Base-by-base conservation (phyloP, 2,113 vertebrate species). In the Conger conger region DNA sequence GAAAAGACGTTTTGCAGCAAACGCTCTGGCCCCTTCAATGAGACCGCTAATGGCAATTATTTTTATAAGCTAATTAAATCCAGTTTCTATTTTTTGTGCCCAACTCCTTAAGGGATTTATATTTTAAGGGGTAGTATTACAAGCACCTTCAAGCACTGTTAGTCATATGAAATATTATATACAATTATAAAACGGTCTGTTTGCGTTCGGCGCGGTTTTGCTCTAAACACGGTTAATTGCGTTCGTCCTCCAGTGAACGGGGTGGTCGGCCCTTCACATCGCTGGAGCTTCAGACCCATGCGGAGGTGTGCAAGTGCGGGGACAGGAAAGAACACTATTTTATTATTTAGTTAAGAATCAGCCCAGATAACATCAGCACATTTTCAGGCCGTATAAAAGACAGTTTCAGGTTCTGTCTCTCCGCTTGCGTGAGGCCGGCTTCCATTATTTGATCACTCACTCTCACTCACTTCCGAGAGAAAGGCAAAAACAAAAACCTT, bases 31-130 rank as follows among this genome's bases (percentile, higher is more conserved):
- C 91, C 88, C 85, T 92, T 92, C 89, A 87, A 88, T 81, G 85
- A 88, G 91, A 91, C 92, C 92, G 92, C 92, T 94, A 94, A 94
- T 95, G 91, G 94, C 93, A 94, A 93, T 94, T 93, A 94, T 95
- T 94, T 95, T 92, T 91, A 93, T 93, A 93, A 93, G 90, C 93
- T 95, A 95, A 95, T 95, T 95, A 95, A 95, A 94, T 94, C 89
- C 84, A 86, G 91, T 89, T 90, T 90, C 90, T 89, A 89, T 92
- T 90, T 91, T 86, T 88, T 82, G 80, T 87, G 78, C 78, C 35
- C 42, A 81, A 87, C 76, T 89, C 85, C 90, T 90, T 83, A 13
- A 85, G 91, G 90, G 90, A 88, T 88, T 91, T 88, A 73, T 89
- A 88, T 85, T 91, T 86, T 84, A 76, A 88, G 88, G 81, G 90